phyloP scores from a whole-genome alignment of 2,113 vertebrate genomes.

The Spheniscus mendiculus region DNA sequence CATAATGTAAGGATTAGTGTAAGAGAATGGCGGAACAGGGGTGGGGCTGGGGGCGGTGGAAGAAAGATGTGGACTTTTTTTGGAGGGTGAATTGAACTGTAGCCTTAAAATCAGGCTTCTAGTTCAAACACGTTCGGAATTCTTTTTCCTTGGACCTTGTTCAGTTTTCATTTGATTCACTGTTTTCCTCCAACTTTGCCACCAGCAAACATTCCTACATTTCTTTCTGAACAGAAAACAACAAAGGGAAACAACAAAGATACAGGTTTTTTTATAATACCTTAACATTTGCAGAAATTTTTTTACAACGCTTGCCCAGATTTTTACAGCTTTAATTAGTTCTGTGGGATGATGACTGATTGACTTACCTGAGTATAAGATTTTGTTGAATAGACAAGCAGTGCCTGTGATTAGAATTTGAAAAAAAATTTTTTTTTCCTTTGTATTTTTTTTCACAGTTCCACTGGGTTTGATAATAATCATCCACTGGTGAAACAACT shows the following conservation, averaged over 20 bases:
- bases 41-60: accelerated
- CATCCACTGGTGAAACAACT: neutral
- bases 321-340: neutral
- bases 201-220: neutral
- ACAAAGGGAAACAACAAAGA: neutral
- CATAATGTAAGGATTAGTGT: neutral
- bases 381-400: neutral
- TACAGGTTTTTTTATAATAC: neutral
- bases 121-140: neutral
- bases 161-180: neutral
- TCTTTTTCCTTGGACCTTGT: neutral
- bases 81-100: neutral
- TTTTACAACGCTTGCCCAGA: neutral
- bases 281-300: neutral
- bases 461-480: neutral
- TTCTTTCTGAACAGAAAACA: neutral
- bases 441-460: neutral
- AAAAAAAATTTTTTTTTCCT: neutral
- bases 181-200: neutral
- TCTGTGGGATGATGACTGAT: neutral
- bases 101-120: neutral
- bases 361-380: neutral
- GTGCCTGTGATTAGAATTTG: neutral
- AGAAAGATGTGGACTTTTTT: neutral
- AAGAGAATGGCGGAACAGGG: neutral